These are phyloP conservation scores for Melanotaenia maccullochi DNA, from an alignment of 2,797 vertebrate genomes.

Conservation along the genomic window DNA sequence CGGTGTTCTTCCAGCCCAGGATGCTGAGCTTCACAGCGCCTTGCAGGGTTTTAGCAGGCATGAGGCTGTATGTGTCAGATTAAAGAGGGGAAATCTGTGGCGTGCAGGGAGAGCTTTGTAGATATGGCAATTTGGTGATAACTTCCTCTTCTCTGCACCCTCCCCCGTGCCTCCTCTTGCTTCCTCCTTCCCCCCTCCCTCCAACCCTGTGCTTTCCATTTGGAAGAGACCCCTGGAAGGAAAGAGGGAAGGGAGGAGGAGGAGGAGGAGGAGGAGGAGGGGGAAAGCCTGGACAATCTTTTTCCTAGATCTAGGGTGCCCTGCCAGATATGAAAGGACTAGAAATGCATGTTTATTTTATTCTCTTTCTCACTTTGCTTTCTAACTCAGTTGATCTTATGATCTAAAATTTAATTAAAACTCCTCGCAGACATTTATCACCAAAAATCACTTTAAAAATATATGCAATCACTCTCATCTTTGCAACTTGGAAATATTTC, in stretches of 20 bases:
- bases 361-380: conserved; percentile 40
- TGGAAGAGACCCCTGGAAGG: conserved; percentile 51
- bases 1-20: conserved; percentile 79
- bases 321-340: conserved; percentile 30
- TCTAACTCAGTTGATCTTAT: conserved; percentile 36
- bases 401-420: conserved; percentile 42
- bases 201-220: conserved; percentile 51
- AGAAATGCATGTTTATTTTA: conserved; percentile 52
- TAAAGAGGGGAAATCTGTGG: conserved; percentile 78
- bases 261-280: too few relatives aligned
- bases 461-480: not conserved
- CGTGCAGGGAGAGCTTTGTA: conserved; percentile 79
- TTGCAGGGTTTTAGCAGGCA: conserved; percentile 75
- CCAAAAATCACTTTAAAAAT: not conserved
- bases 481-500: not conserved
- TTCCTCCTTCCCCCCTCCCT: conserved; percentile 14
- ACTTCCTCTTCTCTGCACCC: conserved; percentile 70
- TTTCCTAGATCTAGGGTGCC: conserved; percentile 41
- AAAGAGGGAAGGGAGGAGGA: conserved; percentile 2
- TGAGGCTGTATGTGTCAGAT: conserved; percentile 83
- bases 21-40: conserved; percentile 81
- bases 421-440: not conserved
- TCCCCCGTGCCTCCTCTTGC: conserved; percentile 18
- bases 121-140: conserved; percentile 80
- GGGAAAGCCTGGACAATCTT: conserved; percentile 57